Base-by-base conservation (phyloP, 1,140 invertebrate species). In the Drosophila azteca region DNA sequence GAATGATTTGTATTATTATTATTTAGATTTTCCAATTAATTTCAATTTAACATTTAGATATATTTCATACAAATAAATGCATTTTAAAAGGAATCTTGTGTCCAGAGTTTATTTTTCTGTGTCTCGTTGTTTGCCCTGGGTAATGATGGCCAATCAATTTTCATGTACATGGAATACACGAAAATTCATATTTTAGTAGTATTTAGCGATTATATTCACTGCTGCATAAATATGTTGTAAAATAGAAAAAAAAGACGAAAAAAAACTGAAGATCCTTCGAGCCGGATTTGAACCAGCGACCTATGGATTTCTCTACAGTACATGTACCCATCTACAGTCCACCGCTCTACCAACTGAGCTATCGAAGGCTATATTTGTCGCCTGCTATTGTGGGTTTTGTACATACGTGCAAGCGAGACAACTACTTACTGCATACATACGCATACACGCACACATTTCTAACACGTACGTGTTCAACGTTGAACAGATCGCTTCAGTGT, bases 271-370 rank as follows among this genome's bases (percentile, higher is more conserved):
- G 17, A 20, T 94, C 94, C 94, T 94, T 94, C 94, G 94, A 94
- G 93, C 94, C 94, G 94, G 94, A 94, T 94, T 94, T 94, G 94
- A 94, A 94, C 94, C 94, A 94, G 94, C 93, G 94, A 95, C 94
- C 94, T 94, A 94, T 94, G 94, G 94, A 94, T 94, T 59, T 92
- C 17, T 20, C 17, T 20, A 20, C 1, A 0, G 17, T 1, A 20
- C 1, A 20, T 20, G 17, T 20, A 1, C 0, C 35, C 3, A 39
- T 45, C 95, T 96, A 96, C 95, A 95, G 95, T 96, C 95, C 95
- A 96, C 95, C 95, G 95, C 95, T 96, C 95, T 96, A 96, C 95
- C 95, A 96, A 96, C 95, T 96, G 95, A 96, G 95, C 95, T 96
- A 95, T 95, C 95, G 95, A 95, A 95, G 95, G 95, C 9, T 31